phyloP scores from a whole-genome alignment of 2,888 invertebrate genomes.

The Neoaliturus tenellus region DNA sequence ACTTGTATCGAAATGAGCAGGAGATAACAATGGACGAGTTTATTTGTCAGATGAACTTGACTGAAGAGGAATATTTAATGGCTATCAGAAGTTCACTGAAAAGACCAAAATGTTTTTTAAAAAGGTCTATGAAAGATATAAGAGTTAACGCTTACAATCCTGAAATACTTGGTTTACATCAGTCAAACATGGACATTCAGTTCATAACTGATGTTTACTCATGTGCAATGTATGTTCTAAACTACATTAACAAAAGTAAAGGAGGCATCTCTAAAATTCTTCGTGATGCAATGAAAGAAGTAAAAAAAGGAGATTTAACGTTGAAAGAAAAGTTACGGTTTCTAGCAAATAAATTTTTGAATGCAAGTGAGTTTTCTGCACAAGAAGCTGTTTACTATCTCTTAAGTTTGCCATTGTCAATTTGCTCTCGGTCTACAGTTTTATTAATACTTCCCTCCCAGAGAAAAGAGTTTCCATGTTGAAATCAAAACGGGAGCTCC shows the following conservation, averaged over 20 bases:
- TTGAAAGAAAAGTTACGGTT: too few species aligned
- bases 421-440: too few species aligned
- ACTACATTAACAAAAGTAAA: conserved; percentile 65
- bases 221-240: conserved; percentile 65
- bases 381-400: too few species aligned
- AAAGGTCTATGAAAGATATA: conserved; percentile 54
- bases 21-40: conserved; percentile 57
- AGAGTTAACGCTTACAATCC: conserved; percentile 63
- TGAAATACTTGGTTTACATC: neutral
- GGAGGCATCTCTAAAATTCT: conserved; percentile 64
- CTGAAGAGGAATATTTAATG: conserved; percentile 56
- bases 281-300: conserved; percentile 46
- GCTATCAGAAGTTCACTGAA: conserved; percentile 54
- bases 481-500: too few species aligned
- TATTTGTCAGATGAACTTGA: conserved; percentile 54
- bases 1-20: conserved; percentile 14
- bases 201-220: conserved; percentile 53
- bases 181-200: conserved; percentile 68
- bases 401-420: too few species aligned
- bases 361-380: too few species aligned
- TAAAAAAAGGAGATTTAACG: too few species aligned
- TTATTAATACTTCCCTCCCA: too few species aligned
- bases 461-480: too few species aligned
- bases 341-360: too few species aligned
- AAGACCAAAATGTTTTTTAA: conserved; percentile 57